Base-by-base conservation (phyloP, 2,797 vertebrate genomes). In the Etheostoma perlongum region DNA sequence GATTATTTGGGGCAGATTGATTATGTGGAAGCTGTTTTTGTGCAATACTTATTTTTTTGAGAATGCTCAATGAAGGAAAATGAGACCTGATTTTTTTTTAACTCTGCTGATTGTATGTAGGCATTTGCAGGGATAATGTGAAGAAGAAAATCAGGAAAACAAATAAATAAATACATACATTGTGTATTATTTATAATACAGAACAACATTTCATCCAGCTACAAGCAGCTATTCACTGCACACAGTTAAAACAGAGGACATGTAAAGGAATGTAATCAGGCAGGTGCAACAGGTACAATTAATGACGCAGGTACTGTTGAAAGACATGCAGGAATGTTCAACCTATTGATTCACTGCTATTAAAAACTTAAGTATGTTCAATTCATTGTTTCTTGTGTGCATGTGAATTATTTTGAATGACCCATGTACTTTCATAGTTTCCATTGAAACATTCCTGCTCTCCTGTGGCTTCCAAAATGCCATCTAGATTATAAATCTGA, bases 271-370 rank as follows among this genome's bases (percentile, higher is more conserved):
- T 91, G 85, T 40, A 52, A 84, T 79, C 75, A 30, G 30, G 47
- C 89, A 83, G 85, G 83, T 85, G 62, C 47, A 70, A 77, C 83
- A 78, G 80, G 83, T 76, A 72, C 42, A 72, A 82, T 78, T 57
- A 66, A 74, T 54, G 62, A 59, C 72, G 78, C 55, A 59, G 52
- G 71, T 76, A 66, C 69, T 54, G 76, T 10, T 61, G 58, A 84
- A 36, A 58, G 60, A 44, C 21, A 18, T 11, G 25, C 55, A 74
- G 76, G 83, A 89, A 85, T 76, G 85, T 74, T 77, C 67, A 23
- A 67, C 40, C 77, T 57, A 76, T 40, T 78, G 65, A 75, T 77
- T 73, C 69, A 76, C 51, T 47, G 27, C 60, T 36, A 44, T 67
- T 69, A 58, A 6, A 58, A 63, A 66, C 15, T 21, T 30, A 54